These are phyloP conservation scores for Ganaspis brasiliensis DNA, from an alignment of 2,888 invertebrate species.

Conservation along the genomic window DNA sequence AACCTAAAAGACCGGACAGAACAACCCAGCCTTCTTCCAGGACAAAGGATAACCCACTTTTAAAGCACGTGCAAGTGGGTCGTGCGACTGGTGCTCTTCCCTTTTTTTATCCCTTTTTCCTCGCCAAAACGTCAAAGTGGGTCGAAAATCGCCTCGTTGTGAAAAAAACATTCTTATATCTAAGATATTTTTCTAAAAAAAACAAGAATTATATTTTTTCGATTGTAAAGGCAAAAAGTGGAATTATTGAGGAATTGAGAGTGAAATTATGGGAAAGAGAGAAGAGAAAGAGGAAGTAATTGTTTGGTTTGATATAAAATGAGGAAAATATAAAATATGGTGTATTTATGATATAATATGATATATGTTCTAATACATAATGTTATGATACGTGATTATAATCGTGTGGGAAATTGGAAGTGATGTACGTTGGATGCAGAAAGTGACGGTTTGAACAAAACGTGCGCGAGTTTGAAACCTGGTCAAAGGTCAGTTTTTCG, in stretches of 20 bases:
- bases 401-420: neutral
- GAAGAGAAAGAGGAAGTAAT: no score
- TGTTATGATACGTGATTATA: no score
- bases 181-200: constrained; percentile 64
- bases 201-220: constrained; percentile 54
- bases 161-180: no score
- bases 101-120: constrained; percentile 49
- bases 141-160: constrained; percentile 48
- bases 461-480: constrained; percentile 37
- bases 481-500: constrained; percentile 36
- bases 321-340: neutral
- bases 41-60: constrained; percentile 59
- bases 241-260: neutral
- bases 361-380: no score
- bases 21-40: constrained; percentile 32
- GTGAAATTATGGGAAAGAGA: neutral
- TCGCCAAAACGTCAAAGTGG: constrained; percentile 57
- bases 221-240: neutral
- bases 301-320: neutral
- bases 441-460: constrained; percentile 27
- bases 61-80: constrained; percentile 54
- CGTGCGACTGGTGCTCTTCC: constrained; percentile 46
- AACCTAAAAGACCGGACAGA: constrained; percentile 51
- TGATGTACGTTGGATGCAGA: constrained; percentile 57
- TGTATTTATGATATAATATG: no score